Conservation (phyloP, 2,888 invertebrate species). For the Girardia tigrina region DNA sequence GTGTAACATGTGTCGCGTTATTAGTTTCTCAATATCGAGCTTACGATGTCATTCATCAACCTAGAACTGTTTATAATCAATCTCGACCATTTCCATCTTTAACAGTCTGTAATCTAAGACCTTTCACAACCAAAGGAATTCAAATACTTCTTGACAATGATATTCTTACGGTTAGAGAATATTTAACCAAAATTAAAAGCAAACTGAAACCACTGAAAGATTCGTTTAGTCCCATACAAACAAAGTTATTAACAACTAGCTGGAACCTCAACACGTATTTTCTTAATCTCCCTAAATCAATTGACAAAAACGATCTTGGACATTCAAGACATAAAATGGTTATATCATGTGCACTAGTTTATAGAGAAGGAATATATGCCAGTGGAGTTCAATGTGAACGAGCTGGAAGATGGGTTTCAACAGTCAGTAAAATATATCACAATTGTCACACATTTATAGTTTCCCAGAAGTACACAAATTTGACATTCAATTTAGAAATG, state of each 20-base stretch:
- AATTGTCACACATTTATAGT: conserved; percentile 34
- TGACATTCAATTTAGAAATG: conserved; percentile 33
- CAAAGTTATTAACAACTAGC: neutral
- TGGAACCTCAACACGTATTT: conserved; percentile 21
- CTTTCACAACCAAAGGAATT: conserved; percentile 27
- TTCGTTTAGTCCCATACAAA: neutral
- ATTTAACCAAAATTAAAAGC: neutral
- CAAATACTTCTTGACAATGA: conserved; percentile 11
- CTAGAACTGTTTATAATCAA: conserved; percentile 27
- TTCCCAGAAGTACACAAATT: neutral
- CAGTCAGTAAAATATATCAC: conserved; percentile 27
- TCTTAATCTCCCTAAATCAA: conserved; percentile 24
- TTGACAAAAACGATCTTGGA: neutral
- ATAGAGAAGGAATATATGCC: neutral
- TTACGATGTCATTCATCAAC: conserved; percentile 33
- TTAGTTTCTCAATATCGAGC: conserved; percentile 24
- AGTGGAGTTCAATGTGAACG: neutral
- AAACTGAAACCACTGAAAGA: neutral
- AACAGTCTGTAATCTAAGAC: conserved; percentile 34
- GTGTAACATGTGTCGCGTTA: conserved; percentile 33
- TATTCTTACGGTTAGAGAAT: neutral
- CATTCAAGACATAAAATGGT: conserved; percentile 24
- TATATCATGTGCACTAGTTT: conserved; percentile 13
- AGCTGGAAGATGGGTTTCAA: conserved; percentile 29
- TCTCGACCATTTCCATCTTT: conserved; percentile 33